phyloP scores from a whole-genome alignment of 1,140 invertebrate genomes.

The Phenacoccus solenopsis region DNA sequence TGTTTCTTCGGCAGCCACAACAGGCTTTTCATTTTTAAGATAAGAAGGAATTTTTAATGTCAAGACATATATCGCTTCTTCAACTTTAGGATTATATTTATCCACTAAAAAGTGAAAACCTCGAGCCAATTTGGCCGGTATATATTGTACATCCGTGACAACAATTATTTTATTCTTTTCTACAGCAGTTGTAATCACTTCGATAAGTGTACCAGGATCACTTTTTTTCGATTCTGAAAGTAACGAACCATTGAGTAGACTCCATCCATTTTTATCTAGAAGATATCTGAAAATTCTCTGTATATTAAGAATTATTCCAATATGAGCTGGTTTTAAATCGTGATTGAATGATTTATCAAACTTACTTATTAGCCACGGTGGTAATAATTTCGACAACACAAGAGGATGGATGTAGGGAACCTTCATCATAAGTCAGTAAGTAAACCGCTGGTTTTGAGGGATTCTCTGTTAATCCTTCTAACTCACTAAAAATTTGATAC shows the following conservation, averaged over 20 bases:
- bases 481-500: background rate
- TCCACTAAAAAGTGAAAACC: background rate
- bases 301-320: background rate
- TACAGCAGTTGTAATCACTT: background rate
- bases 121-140: background rate
- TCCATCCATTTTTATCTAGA: background rate
- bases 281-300: background rate
- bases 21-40: background rate
- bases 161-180: background rate
- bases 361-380: background rate
- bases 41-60: background rate
- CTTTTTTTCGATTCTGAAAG: background rate
- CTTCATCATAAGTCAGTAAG: background rate
- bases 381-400: slow-evolving; percentile 4
- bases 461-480: background rate
- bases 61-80: background rate
- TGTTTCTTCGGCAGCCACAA: background rate
- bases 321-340: no score
- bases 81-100: background rate
- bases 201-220: background rate
- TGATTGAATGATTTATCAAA: no score
- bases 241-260: background rate
- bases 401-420: background rate
- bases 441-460: background rate
- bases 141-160: background rate